Percentiles rank a stretch among this genome's conserved stretches.
phyloP scores from a whole-genome alignment of 2,113 vertebrate genomes.

The Odobenus rosmarus region DNA sequence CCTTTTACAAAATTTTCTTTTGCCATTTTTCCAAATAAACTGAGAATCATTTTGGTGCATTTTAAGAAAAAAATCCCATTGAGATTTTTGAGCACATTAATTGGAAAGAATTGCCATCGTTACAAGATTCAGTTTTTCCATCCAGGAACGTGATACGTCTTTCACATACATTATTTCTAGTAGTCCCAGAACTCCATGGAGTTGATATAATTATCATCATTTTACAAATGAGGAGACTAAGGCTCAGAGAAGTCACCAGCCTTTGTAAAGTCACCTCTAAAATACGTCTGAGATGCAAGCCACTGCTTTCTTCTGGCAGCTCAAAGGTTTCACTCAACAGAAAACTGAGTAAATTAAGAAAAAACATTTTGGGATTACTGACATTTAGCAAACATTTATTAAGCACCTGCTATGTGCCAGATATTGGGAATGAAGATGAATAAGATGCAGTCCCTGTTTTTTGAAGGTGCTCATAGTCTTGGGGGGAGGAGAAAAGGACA shows the following conservation, averaged over 20 bases:
- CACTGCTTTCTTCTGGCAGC: neutral
- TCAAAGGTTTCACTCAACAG: neutral
- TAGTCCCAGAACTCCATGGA: neutral
- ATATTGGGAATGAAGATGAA: neutral
- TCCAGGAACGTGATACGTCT: fast-evolving
- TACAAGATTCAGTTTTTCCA: neutral
- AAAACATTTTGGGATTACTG: neutral
- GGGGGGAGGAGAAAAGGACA: neutral
- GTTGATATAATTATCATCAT: neutral
- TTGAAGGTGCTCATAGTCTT: neutral
- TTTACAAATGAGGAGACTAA: neutral
- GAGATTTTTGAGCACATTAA: neutral
- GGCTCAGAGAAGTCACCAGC: neutral
- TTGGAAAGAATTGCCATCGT: neutral
- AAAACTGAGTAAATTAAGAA: neutral
- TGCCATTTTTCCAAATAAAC: neutral
- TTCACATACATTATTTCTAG: neutral
- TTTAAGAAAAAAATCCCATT: neutral
- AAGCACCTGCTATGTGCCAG: neutral
- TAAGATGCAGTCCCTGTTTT: neutral
- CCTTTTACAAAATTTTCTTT: neutral
- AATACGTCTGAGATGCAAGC: neutral
- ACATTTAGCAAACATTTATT: neutral
- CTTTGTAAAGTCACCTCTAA: neutral
- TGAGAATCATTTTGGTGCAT: neutral